These are phyloP conservation scores for Tenthredo scrophulariae DNA, from an alignment of 2,888 invertebrate species.

Conservation along the genomic window DNA sequence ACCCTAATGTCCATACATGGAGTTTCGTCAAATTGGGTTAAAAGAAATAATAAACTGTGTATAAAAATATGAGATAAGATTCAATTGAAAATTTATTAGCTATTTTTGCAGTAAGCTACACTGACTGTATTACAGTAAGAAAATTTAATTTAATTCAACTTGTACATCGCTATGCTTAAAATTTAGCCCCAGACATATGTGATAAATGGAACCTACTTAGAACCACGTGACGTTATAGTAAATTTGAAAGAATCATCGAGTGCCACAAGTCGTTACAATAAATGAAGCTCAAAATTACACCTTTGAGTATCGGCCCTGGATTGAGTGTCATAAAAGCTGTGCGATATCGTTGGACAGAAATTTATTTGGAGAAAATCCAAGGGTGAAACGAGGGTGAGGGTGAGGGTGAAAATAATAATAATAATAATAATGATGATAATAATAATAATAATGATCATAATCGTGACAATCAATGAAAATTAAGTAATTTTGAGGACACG, in stretches of 20 bases:
- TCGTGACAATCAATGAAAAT: background rate
- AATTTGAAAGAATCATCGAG: conserved; percentile 22
- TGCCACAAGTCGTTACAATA: conserved; percentile 28
- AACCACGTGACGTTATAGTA: background rate
- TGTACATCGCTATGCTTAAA: background rate
- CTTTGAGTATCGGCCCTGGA: background rate
- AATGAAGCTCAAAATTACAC: conserved; percentile 34
- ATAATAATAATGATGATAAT: background rate
- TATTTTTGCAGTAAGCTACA: background rate
- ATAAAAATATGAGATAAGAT: background rate
- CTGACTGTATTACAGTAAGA: background rate
- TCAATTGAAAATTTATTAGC: background rate
- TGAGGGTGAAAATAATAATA: background rate
- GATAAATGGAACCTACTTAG: background rate
- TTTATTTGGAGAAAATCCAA: background rate
- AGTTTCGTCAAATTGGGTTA: too few relatives aligned
- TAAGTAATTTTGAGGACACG: background rate
- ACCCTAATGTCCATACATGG: too few relatives aligned
- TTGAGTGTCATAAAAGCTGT: background rate
- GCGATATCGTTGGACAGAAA: background rate
- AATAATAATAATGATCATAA: background rate
- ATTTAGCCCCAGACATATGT: background rate
- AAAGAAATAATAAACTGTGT: too few relatives aligned
- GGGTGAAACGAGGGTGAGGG: too few relatives aligned
- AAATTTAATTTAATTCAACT: background rate